These are phyloP conservation scores for Halyomorpha halys DNA, from an alignment of 1,140 invertebrate genomes.

Conservation along the genomic window DNA sequence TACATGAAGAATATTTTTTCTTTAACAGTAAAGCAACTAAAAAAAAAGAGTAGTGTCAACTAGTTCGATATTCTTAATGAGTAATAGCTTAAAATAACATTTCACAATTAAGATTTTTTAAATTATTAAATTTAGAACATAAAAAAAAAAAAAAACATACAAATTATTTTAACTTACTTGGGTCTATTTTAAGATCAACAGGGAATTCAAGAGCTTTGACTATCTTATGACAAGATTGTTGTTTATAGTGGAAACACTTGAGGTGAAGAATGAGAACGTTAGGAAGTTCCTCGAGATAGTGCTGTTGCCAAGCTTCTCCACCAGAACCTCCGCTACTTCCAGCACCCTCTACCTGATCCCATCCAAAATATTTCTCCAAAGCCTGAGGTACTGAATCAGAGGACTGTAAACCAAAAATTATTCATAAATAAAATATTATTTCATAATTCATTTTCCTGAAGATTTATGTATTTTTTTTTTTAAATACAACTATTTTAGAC, in stretches of 20 bases:
- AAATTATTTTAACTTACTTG: conserved; percentile 51
- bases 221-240: conserved; percentile 76
- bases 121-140: too few species aligned
- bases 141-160: conserved; percentile 7
- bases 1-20: too few species aligned
- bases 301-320: conserved; percentile 75
- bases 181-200: conserved; percentile 78
- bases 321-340: conserved; percentile 74
- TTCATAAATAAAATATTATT: not conserved
- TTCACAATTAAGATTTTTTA: too few species aligned
- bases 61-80: too few species aligned
- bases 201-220: conserved; percentile 80
- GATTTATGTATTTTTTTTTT: too few species aligned
- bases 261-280: conserved; percentile 69
- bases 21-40: too few species aligned
- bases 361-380: conserved; percentile 64
- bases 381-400: conserved; percentile 72
- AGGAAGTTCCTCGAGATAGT: conserved; percentile 71
- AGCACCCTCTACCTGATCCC: conserved; percentile 75
- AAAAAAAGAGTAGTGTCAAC: too few species aligned
- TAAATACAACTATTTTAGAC: too few species aligned
- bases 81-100: too few species aligned
- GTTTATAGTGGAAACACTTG: conserved; percentile 77
- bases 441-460: too few species aligned
- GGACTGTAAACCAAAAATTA: conserved; percentile 47